phyloP scores from a whole-genome alignment of 2,113 vertebrate species.

The Scolopax mira region DNA sequence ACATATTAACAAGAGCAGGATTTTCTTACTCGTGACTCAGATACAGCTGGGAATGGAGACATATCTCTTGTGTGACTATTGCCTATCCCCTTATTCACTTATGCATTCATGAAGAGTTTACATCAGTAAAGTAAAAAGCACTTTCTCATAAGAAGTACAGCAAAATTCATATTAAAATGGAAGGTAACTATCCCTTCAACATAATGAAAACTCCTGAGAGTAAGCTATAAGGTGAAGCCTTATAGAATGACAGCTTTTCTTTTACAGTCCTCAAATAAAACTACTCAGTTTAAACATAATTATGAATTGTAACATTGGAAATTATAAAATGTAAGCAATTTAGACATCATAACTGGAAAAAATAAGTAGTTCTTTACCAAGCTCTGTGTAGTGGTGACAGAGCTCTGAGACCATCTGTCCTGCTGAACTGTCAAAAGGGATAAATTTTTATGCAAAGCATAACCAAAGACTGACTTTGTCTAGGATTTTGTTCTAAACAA shows the following conservation, averaged over 20 bases:
- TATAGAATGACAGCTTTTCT: background rate
- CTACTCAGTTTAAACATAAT: background rate
- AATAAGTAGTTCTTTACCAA: background rate
- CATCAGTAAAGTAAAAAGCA: background rate
- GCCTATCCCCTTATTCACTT: background rate
- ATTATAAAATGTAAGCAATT: background rate
- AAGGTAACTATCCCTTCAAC: background rate
- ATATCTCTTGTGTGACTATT: background rate
- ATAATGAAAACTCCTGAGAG: conserved; percentile 23
- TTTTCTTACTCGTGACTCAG: background rate
- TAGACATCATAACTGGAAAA: background rate
- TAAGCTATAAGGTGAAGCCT: conserved; percentile 1
- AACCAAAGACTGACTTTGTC: background rate
- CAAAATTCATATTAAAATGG: background rate
- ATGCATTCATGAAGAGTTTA: background rate
- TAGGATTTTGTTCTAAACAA: conserved; percentile 2
- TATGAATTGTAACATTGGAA: conserved; percentile 11
- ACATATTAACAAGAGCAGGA: background rate
- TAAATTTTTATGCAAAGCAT: background rate
- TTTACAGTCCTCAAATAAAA: conserved; percentile 25
- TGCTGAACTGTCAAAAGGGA: background rate
- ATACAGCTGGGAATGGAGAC: background rate
- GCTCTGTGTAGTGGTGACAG: background rate
- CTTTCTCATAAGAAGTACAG: background rate
- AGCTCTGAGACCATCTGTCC: conserved; percentile 10